These are phyloP conservation scores for Drosophila differens DNA, from an alignment of 2,888 invertebrate genomes.

Conservation along the genomic window DNA sequence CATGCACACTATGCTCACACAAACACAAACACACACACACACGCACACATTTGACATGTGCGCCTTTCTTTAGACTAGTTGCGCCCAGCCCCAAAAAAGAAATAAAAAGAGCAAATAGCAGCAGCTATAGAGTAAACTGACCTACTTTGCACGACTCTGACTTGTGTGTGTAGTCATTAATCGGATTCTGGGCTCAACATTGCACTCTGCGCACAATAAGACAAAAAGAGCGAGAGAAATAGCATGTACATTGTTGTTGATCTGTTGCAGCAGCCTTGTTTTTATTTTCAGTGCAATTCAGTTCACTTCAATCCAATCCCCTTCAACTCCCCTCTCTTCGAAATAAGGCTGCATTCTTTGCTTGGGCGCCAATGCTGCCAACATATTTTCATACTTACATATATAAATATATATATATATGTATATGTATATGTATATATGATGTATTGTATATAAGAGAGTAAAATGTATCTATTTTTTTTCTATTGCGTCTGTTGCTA, in stretches of 20 bases:
- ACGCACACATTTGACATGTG: slow-evolving; percentile 1
- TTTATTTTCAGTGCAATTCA: slow-evolving; percentile 6
- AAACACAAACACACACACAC: not conserved
- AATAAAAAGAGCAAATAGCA: slow-evolving; percentile 31
- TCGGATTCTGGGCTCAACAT: slow-evolving; percentile 38
- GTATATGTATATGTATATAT: not conserved
- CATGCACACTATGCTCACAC: not conserved
- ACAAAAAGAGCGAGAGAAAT: not conserved
- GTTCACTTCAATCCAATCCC: slow-evolving; percentile 22
- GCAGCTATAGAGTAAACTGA: slow-evolving; percentile 56
- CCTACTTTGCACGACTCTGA: slow-evolving; percentile 60
- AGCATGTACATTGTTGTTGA: slow-evolving; percentile 17
- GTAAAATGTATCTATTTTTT: not conserved
- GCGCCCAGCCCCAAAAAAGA: slow-evolving; percentile 29
- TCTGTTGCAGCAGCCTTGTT: slow-evolving; percentile 18
- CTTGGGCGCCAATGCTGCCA: not conserved
- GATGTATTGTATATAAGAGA: not conserved
- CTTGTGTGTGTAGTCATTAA: slow-evolving; percentile 42
- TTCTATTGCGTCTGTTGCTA: slow-evolving; percentile 45
- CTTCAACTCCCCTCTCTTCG: not conserved
- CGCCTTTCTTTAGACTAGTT: slow-evolving; percentile 31
- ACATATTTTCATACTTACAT: not conserved
- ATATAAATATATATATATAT: not conserved
- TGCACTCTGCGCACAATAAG: slow-evolving; percentile 4
- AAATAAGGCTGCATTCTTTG: slow-evolving; percentile 3